phyloP scores from a whole-genome alignment of 2,113 vertebrate species.

The Cinclus mexicanus region DNA sequence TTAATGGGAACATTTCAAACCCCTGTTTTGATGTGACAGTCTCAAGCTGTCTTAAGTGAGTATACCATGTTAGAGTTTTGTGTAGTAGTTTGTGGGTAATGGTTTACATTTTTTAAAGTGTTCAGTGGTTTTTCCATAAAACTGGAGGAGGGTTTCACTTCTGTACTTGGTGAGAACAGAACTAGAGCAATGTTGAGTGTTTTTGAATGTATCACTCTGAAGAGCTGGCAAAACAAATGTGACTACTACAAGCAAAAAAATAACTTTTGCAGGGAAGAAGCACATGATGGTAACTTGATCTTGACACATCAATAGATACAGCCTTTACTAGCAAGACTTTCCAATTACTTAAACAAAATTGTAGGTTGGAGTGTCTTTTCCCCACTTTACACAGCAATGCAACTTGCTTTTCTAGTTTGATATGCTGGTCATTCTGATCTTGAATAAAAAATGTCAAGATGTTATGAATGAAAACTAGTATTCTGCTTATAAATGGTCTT shows the following conservation, averaged over 20 bases:
- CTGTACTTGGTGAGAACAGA: background rate
- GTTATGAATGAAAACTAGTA: background rate
- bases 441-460: background rate
- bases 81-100: slow-evolving; percentile 18
- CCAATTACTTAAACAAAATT: background rate
- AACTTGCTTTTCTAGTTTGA: background rate
- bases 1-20: slow-evolving; percentile 4
- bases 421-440: background rate
- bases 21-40: slow-evolving; percentile 21
- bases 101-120: slow-evolving; percentile 19
- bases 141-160: background rate
- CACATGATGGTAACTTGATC: background rate
- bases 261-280: background rate
- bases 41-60: slow-evolving; percentile 32
- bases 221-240: background rate
- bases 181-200: background rate
- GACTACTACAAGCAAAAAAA: background rate
- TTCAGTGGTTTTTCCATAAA: slow-evolving; percentile 25
- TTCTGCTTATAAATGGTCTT: background rate
- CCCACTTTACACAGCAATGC: rapidly evolving
- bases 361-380: background rate
- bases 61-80: slow-evolving; percentile 6
- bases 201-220: background rate
- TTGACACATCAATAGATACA: background rate
- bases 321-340: background rate